Percentiles rank a stretch among this genome's conserved stretches.
These are phyloP conservation scores for Amiota minor DNA, from an alignment of 2,888 invertebrate genomes.

Conservation along the genomic window DNA sequence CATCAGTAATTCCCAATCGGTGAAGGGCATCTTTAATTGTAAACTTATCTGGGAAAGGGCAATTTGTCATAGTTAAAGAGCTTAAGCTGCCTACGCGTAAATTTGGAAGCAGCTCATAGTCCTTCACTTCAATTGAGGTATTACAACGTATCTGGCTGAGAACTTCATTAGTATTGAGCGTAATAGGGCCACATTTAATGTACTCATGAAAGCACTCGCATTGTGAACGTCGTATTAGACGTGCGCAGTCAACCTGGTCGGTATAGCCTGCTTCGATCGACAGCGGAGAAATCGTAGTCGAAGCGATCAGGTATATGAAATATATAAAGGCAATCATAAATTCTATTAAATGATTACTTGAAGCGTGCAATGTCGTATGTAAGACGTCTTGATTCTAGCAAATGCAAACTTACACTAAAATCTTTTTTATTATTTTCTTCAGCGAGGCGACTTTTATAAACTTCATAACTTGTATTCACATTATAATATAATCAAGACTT, in stretches of 20 bases:
- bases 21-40: slow-evolving; percentile 47
- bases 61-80: slow-evolving; percentile 48
- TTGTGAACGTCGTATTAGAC: slow-evolving; percentile 41
- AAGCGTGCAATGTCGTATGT: not conserved
- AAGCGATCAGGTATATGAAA: slow-evolving; percentile 6
- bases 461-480: slow-evolving; percentile 8
- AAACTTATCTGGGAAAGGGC: slow-evolving; percentile 52
- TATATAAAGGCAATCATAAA: not conserved
- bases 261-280: slow-evolving; percentile 50
- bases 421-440: not conserved
- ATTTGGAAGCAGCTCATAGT: slow-evolving; percentile 54
- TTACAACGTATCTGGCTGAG: slow-evolving; percentile 51
- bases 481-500: slow-evolving; percentile 19
- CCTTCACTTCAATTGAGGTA: slow-evolving; percentile 51
- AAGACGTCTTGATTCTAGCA: too few species aligned
- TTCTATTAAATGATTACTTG: not conserved
- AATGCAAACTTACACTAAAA: too few species aligned
- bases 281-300: not conserved
- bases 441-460: not conserved
- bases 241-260: slow-evolving; percentile 20
- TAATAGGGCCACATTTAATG: slow-evolving; percentile 56
- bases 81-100: slow-evolving; percentile 50
- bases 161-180: slow-evolving; percentile 46
- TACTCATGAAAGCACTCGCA: slow-evolving; percentile 56
- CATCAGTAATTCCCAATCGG: slow-evolving; percentile 52